A percentile compares a stretch with the other conserved stretches of the same genome.
These are phyloP conservation scores for Diceros bicornis DNA, from an alignment of 2,797 vertebrate species.

Conservation along the genomic window DNA sequence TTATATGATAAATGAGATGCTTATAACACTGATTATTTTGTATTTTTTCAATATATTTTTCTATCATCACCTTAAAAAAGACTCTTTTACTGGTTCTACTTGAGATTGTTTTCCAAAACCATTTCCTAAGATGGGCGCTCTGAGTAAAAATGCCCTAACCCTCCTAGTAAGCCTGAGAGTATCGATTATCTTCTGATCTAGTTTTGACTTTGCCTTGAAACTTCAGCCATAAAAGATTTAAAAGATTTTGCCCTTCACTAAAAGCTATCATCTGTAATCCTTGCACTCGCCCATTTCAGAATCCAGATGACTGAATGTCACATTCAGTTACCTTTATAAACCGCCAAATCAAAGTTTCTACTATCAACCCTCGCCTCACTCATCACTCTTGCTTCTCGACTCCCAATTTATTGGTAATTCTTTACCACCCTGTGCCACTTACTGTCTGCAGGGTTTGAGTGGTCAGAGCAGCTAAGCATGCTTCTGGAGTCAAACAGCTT, in stretches of 20 bases:
- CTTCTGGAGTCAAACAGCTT: constrained; percentile 71
- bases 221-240: constrained; percentile 85
- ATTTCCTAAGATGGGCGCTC: constrained; percentile 56
- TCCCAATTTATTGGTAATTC: constrained; percentile 76
- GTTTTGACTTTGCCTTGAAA: constrained; percentile 85
- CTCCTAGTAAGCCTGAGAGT: constrained; percentile 67
- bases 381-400: constrained; percentile 79
- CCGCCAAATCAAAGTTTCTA: constrained; percentile 84
- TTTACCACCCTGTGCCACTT: constrained; percentile 76
- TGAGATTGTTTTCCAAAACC: constrained; percentile 59
- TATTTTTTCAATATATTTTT: constrained; percentile 28
- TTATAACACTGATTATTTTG: not conserved
- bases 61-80: not conserved
- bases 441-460: constrained; percentile 62
- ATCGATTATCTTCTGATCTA: constrained; percentile 85
- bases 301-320: constrained; percentile 79
- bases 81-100: not conserved
- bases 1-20: not conserved
- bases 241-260: constrained; percentile 82
- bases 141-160: constrained; percentile 67
- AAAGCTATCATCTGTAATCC: constrained; percentile 84
- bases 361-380: constrained; percentile 77
- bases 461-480: constrained; percentile 59
- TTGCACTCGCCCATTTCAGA: constrained; percentile 76
- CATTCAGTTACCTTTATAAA: constrained; percentile 83